Percentiles rank a stretch among this genome's conserved stretches.
phyloP scores from a whole-genome alignment of 2,797 vertebrate species.

The Phyllotis vaccarum region DNA sequence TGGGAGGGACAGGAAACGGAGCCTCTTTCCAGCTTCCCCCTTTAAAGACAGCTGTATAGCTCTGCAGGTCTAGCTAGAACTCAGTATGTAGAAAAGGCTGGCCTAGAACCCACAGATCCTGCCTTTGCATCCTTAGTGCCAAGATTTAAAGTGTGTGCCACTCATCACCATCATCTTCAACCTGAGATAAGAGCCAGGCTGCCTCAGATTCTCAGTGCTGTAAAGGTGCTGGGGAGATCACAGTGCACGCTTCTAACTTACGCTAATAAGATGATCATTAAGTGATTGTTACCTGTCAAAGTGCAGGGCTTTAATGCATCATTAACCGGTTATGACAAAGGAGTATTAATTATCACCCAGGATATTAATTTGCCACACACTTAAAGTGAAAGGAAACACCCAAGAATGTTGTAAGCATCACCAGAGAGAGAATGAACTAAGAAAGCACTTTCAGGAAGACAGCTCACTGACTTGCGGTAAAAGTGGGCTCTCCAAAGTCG shows the following conservation, averaged over 20 bases:
- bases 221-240: background rate
- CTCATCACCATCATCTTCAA: no score
- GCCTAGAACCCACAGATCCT: background rate
- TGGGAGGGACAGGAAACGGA: background rate
- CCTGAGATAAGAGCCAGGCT: background rate
- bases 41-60: background rate
- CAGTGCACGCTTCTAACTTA: background rate
- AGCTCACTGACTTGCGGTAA: background rate
- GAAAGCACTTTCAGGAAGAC: background rate
- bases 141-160: background rate
- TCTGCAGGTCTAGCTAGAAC: background rate
- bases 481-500: background rate
- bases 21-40: background rate
- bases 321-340: background rate
- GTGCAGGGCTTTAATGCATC: no score
- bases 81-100: background rate
- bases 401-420: background rate
- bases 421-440: background rate
- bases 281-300: background rate
- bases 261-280: background rate
- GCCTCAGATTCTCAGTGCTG: background rate
- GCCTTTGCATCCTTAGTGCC: background rate
- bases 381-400: background rate
- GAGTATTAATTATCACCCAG: background rate
- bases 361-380: background rate